phyloP scores from a whole-genome alignment of 2,797 vertebrate genomes.

The Crocodylus rhombifer region DNA sequence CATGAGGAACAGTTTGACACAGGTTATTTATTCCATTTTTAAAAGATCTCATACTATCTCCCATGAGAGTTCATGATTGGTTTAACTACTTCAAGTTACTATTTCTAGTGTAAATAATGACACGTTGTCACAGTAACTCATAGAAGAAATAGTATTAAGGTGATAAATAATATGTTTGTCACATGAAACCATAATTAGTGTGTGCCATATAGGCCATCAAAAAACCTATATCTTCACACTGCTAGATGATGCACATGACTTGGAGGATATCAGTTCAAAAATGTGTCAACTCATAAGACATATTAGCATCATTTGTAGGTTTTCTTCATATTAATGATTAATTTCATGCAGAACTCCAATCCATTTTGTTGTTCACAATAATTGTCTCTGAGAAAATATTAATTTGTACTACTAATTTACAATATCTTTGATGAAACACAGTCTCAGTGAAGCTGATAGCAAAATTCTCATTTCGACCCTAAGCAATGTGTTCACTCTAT shows the following conservation, averaged over 20 bases:
- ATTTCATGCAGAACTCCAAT: background rate
- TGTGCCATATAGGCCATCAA: background rate
- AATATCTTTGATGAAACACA: background rate
- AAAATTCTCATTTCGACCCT: background rate
- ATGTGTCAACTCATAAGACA: background rate
- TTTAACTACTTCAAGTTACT: slow-evolving; percentile 12
- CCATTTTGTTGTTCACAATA: background rate
- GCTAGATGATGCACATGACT: background rate
- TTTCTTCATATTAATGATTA: slow-evolving; percentile 25
- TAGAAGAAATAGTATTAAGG: background rate
- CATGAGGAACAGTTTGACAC: background rate
- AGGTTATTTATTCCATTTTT: slow-evolving; percentile 40
- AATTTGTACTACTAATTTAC: background rate
- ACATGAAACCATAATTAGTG: background rate
- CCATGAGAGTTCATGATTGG: background rate
- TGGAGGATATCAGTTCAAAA: background rate
- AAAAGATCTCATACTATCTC: background rate
- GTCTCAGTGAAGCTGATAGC: slow-evolving; percentile 1
- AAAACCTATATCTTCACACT: background rate
- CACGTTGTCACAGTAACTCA: slow-evolving; percentile 17
- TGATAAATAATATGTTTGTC: slow-evolving; percentile 47
- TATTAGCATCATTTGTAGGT: background rate
- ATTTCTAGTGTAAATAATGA: slow-evolving; percentile 28
- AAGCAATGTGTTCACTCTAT: background rate
- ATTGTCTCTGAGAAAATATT: background rate